Base-by-base conservation (phyloP, 2,888 invertebrate genomes). In the Lochmaea capreae region DNA sequence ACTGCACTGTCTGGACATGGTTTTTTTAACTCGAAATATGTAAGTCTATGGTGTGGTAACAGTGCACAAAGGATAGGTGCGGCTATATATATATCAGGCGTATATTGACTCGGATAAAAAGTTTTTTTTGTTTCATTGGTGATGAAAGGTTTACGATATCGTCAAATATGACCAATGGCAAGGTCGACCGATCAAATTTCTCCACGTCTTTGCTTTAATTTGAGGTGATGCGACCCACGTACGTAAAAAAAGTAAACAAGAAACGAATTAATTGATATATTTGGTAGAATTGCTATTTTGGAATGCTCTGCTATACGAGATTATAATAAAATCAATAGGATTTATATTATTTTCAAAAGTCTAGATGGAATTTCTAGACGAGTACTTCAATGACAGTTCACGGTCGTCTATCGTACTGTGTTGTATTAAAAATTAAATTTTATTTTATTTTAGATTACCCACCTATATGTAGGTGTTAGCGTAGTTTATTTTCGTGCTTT, bases 11-110 rank as follows among this genome's bases (percentile, higher is more conserved):
- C 12, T 12, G 26, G 54, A 10, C 18, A 54, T 42, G 52, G 52
- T 54, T 62, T 39, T 39, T 72, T 43, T 33, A 65, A 43, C 46
- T 65, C 49, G 71, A 65, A 71, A 65, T 71, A 71, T 71, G 69
- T 69, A 54, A 63, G 65, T 71, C 71, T 71, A 16, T 65, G 65
- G 71, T 71, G 71, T 65, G 65, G 71, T 49, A 71, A 71, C 71
- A 43, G 71, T 57, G 46, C 58, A 71, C 71, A 71, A 71, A 71
- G 61, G 65, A 71, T 65, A 65, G 71, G 71, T 71, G 71, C 61
- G 71, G 71, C 58, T 46, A 42, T 39, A 62, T 62, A 46, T 46
- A 46, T 46, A 46, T 39, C 63, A 52, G 65, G 57, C 63, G 54
- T 71, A 65, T 71, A 65, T 71, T 54, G 57, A 65, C 70, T 65